A percentile compares a stretch with the other conserved stretches of the same genome.
Conservation (phyloP, 2,797 vertebrate genomes). For the Trichosurus vulpecula region DNA sequence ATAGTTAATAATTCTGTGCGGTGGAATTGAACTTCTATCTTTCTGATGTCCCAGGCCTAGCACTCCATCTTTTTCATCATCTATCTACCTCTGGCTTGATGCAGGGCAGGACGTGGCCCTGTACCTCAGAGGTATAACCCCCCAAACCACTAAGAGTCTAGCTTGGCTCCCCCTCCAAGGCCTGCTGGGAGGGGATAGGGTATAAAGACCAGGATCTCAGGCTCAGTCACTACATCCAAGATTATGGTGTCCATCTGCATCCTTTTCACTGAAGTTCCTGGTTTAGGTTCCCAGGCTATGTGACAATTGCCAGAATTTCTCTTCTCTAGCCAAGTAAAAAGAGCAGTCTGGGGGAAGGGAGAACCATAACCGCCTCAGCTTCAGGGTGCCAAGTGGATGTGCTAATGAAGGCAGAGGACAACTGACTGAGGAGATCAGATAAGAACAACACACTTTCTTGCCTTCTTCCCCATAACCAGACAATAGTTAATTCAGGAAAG, state of each 20-base stretch:
- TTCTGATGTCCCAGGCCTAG: not conserved
- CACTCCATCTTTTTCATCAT: not conserved
- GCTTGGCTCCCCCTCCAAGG: not conserved
- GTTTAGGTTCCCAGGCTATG: not conserved
- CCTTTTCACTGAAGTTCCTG: not conserved
- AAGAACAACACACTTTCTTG: not conserved
- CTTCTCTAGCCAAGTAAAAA: not conserved
- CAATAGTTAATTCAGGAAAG: not conserved
- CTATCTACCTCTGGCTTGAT: not conserved
- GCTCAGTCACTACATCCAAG: not conserved
- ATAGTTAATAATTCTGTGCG: not conserved
- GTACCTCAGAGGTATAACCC: not conserved
- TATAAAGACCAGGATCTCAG: not conserved
- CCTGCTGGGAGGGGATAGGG: not conserved
- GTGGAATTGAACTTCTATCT: not conserved
- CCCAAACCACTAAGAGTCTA: not conserved
- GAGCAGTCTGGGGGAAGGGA: not conserved
- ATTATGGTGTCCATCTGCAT: not conserved
- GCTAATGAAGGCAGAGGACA: too few species aligned
- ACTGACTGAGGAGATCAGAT: not conserved
- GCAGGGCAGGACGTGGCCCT: not conserved
- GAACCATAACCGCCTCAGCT: not conserved
- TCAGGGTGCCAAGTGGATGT: not conserved
- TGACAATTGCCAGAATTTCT: not conserved
- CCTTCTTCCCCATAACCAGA: not conserved